Conservation (phyloP, 2,113 vertebrate species). For the Tylochromis polylepis region DNA sequence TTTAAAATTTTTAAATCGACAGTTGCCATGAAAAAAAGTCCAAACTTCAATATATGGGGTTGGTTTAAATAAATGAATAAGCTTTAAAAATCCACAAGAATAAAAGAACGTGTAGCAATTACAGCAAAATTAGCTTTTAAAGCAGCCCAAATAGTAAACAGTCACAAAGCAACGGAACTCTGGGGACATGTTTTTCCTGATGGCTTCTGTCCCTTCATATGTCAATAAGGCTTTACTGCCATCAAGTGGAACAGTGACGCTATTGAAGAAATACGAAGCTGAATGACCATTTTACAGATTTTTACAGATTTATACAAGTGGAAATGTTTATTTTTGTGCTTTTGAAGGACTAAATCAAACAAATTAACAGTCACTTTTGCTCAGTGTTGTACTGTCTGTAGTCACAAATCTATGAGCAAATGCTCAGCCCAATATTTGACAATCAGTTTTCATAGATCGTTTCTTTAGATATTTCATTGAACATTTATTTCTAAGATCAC, state of each 20-base stretch:
- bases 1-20: too few relatives aligned
- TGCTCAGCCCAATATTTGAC: not conserved
- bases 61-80: not conserved
- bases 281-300: not conserved
- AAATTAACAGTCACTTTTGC: not conserved
- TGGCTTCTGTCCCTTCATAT: not conserved
- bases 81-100: not conserved
- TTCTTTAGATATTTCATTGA: not conserved
- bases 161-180: not conserved
- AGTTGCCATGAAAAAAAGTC: not conserved
- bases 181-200: not conserved
- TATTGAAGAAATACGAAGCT: not conserved
- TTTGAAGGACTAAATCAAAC: not conserved
- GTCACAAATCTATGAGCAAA: not conserved
- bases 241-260: conserved; percentile 22
- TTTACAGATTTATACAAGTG: not conserved
- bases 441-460: too few relatives aligned
- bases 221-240: not conserved
- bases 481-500: not conserved
- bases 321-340: not conserved
- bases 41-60: not conserved
- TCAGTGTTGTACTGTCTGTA: not conserved
- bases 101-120: not conserved
- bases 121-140: not conserved
- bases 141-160: not conserved